Base-by-base conservation (phyloP, 1,140 invertebrate species). In the Eumeta japonica region DNA sequence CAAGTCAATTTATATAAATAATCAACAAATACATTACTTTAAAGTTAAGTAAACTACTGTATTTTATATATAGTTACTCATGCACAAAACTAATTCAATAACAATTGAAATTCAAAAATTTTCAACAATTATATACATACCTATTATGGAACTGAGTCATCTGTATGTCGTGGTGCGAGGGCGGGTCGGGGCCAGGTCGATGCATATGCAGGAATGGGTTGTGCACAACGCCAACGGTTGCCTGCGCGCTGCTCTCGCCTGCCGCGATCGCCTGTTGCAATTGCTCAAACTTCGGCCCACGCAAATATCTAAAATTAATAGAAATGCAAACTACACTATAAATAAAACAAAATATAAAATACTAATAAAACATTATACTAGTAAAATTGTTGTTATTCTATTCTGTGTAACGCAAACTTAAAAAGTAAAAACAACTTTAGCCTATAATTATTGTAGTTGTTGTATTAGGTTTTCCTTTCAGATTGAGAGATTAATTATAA, bases 281-380 rank as follows among this genome's bases (percentile, higher is more conserved):
- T 71, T 96, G 93, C 62, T 97, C 93, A 76, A 88, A 97, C 70
- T 97, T 97, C 35, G 91, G 89, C 13, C 94, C 94, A 48, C 93
- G 85, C 27, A 95, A 78, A 74, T 97, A 97, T 46, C 95, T 76
- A 46, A 20, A 9, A 1, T 15, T 12, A 7, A 19, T 29, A 13
- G 12, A 11, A 17, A 1, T 13, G n/a, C 3, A 28, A 15, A 18
- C 33, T 3, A 3, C 10, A 11, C 10, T 28, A 28, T 15, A 37
- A 19, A 17, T 10, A 16, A 5, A 28, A 4, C 10, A 28, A 27
- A n/a, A 30, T 2, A 35, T 7, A 2, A 16, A 9, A 18, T 10
- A 28, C 11, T n/a, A n/a, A n/a, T n/a, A n/a, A n/a, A n/a, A n/a
- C n/a, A 24, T 24, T 7, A 24, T 24, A 7, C 7, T 24, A 7